phyloP scores from a whole-genome alignment of 2,113 vertebrate genomes.

The Rallus limicola region DNA sequence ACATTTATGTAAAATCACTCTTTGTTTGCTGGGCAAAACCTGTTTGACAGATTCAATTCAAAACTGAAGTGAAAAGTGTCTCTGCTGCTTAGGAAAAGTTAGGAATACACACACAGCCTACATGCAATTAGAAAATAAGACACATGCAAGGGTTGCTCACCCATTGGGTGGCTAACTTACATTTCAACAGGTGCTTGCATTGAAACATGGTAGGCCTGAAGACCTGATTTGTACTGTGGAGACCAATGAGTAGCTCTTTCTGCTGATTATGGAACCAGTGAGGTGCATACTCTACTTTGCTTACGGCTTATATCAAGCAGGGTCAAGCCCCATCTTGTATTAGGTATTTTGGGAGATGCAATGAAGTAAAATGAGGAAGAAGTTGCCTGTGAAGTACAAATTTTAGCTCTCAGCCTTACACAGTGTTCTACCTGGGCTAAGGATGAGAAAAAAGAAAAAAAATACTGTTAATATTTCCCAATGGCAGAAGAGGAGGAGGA shows the following conservation, averaged over 20 bases:
- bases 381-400: background rate
- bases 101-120: background rate
- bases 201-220: background rate
- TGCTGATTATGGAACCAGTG: accelerated
- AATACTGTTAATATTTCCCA: background rate
- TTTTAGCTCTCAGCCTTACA: background rate
- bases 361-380: background rate
- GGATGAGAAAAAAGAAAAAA: accelerated
- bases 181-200: background rate
- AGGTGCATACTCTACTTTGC: background rate
- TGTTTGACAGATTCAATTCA: background rate
- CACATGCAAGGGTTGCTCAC: background rate
- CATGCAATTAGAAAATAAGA: background rate
- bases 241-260: background rate
- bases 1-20: background rate
- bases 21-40: background rate
- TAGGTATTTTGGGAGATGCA: background rate
- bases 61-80: background rate
- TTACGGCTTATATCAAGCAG: background rate
- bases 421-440: background rate
- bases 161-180: background rate
- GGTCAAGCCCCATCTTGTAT: background rate
- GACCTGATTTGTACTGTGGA: background rate
- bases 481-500: background rate
- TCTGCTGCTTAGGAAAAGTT: background rate